Evolutionary conservation across 2,113 vertebrate species (phyloP).

Genomic region (Centropus bengalensis): DNA sequence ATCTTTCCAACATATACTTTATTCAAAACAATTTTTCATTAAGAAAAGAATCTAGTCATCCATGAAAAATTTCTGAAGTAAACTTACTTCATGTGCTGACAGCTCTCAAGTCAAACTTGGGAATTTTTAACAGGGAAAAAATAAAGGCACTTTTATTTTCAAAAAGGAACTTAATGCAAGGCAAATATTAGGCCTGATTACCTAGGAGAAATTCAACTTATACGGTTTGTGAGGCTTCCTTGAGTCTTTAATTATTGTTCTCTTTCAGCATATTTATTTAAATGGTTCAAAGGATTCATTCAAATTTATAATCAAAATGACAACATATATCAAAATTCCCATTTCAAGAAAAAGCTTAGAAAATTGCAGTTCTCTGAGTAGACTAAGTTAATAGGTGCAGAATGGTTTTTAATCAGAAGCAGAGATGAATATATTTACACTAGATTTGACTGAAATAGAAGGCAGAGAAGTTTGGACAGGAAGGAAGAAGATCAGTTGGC

Average conservation of each 20-base stretch:
- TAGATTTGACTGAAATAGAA: slow-evolving; percentile 50
- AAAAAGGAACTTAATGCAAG: neutral
- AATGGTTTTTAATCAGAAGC: slow-evolving; percentile 65
- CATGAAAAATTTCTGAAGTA: slow-evolving; percentile 46
- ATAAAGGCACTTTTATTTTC: neutral
- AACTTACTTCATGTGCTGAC: slow-evolving; percentile 34
- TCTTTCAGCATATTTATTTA: slow-evolving; percentile 30
- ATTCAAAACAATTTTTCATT: slow-evolving; percentile 28
- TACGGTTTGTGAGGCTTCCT: neutral
- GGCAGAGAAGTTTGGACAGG: slow-evolving; percentile 12
- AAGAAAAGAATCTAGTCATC: slow-evolving; percentile 36
- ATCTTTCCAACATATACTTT: neutral
- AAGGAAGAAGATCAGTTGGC: slow-evolving; percentile 34
- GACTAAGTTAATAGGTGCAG: slow-evolving; percentile 57
- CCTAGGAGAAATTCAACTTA: slow-evolving; percentile 19
- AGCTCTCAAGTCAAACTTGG: slow-evolving; percentile 17
- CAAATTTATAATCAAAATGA: slow-evolving; percentile 14
- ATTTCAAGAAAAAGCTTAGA: slow-evolving; percentile 19
- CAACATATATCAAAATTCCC: neutral
- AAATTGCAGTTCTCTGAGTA: neutral
- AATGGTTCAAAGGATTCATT: slow-evolving; percentile 22
- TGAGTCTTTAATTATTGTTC: neutral
- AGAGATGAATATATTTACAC: slow-evolving; percentile 52
- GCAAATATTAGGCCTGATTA: slow-evolving; percentile 25
- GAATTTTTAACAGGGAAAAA: neutral